Evolutionary conservation across 2,797 vertebrate species (phyloP).

Genomic region (Notoglanidium macrostoma): DNA sequence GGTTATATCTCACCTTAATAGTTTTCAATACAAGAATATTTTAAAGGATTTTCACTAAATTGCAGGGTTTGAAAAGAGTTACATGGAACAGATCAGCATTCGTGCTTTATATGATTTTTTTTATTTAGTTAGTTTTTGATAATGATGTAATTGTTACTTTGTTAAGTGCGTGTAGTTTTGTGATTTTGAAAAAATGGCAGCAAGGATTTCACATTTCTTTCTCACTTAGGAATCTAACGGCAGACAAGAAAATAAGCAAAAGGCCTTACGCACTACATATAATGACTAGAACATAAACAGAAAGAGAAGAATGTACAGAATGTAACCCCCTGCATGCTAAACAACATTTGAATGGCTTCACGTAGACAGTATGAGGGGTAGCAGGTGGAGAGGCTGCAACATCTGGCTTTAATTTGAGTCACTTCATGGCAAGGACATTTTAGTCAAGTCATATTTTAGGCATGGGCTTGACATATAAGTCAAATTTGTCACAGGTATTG

Average conservation of each 20-base stretch:
- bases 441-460: background rate
- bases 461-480: background rate
- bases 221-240: background rate
- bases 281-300: background rate
- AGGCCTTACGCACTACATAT: background rate
- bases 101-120: background rate
- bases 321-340: background rate
- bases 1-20: background rate
- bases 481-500: background rate
- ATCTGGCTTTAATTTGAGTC: conserved; percentile 17
- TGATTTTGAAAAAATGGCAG: background rate
- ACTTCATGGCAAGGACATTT: background rate
- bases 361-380: background rate
- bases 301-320: background rate
- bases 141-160: background rate
- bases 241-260: background rate
- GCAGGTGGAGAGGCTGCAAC: conserved; percentile 10
- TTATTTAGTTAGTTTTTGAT: background rate
- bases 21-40: background rate
- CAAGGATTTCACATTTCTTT: background rate
- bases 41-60: background rate
- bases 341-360: background rate
- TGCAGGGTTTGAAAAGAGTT: background rate
- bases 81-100: background rate
- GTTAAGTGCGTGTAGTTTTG: background rate